Evolutionary conservation across 2,113 vertebrate species (phyloP).

Genomic region (Azemiops feae): DNA sequence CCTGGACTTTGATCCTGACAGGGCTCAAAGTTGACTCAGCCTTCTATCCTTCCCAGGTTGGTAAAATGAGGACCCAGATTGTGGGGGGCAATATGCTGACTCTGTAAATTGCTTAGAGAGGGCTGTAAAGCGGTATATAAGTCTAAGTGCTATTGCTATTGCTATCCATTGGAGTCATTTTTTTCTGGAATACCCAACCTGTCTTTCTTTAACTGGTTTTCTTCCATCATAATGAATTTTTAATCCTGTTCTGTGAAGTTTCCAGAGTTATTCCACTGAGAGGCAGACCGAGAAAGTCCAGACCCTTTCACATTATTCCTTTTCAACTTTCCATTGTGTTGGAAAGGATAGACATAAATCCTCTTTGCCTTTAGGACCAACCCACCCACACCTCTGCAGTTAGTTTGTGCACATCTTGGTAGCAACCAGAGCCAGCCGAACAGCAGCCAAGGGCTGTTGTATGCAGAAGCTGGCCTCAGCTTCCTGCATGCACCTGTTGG

Average conservation of each 20-base stretch:
- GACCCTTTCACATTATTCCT: not conserved
- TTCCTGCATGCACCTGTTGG: not conserved
- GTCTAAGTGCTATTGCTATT: not conserved
- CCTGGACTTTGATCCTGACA: too few relatives aligned
- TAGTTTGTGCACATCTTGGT: not conserved
- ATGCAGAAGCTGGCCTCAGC: not conserved
- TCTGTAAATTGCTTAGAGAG: too few relatives aligned
- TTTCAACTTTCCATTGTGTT: not conserved
- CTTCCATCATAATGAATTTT: not conserved
- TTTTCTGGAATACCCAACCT: not conserved
- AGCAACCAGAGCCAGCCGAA: not conserved
- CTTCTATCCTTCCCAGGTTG: too few relatives aligned
- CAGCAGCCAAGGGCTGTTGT: not conserved
- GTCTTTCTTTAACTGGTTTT: not conserved
- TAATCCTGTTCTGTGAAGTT: not conserved
- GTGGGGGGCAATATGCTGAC: too few relatives aligned
- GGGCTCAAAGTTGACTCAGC: too few relatives aligned
- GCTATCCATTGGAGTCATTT: not conserved
- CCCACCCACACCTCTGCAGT: not conserved
- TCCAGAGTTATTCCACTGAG: not conserved
- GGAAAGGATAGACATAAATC: not conserved
- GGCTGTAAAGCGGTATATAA: too few relatives aligned
- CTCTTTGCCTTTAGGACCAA: not conserved
- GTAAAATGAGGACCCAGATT: too few relatives aligned
- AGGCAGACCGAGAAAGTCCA: not conserved